Evolutionary conservation across 1,140 invertebrate genomes (phyloP), one percentile per base, ranked within the genome.

Genomic region (Pseudomyrmex sp.): DNA sequence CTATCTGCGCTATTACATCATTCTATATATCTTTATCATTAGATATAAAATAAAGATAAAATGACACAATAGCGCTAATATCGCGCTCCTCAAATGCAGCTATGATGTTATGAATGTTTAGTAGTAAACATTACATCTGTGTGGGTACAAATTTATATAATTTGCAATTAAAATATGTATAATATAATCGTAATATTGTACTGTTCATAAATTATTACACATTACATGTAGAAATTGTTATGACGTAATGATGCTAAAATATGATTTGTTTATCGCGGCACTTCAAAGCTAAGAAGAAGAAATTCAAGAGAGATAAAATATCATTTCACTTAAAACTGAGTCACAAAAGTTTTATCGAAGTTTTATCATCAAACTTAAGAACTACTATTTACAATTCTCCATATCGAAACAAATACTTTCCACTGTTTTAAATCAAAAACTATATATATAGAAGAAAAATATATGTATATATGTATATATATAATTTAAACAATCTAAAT

Each of bases 321-420:
- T 13, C 75, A 68, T 15, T 68, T 50, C 52, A 18, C 20, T 69
- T 13, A 13, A 77, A 50, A 3, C 26, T 26, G 46, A 8, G n/a
- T 1, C 52, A 8, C 5, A 35, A 35, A 35, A 35, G 35, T 35
- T 35, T 5, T 7, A 61, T 72, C 44, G 50, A 70, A 44, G 5
- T 35, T 35, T 44, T 79, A 20, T 79, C 76, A 70, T 80, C 76
- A 44, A 80, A 70, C 35, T 59, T n/a, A 46, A 12, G 63, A 18
- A 50, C 18, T 72, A 23, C 2, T 7, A 35, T 8, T 2, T 69
- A 15, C 8, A 23, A 46, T 58, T 44, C 5, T 48, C 2, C 8
- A 15, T 50, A 52, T 20, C 0, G 12, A 50, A 46, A 56, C 18
- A 7, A 26, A 35, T 5, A 35, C 35, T 46, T 73, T 5, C 13